Conservation (phyloP, 2,888 invertebrate species). For the Thymelicus acteon region DNA sequence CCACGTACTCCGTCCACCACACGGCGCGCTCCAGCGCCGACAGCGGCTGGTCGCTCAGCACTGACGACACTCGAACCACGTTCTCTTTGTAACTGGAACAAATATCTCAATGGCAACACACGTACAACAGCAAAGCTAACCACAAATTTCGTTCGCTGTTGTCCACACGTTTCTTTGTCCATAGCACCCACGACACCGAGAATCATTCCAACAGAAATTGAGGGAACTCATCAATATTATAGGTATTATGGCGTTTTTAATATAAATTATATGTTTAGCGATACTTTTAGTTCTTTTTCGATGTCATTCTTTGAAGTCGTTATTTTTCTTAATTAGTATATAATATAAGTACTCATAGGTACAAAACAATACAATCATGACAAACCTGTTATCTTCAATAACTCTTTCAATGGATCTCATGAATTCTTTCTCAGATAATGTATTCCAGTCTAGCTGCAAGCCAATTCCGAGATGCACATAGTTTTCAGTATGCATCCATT, state of each 20-base stretch:
- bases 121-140: no score
- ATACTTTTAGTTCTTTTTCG: no score
- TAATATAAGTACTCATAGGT: no score
- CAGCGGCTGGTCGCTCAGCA: slow-evolving; percentile 41
- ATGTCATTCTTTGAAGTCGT: no score
- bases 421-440: slow-evolving; percentile 49
- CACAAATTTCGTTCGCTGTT: no score
- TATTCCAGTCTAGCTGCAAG: slow-evolving; percentile 53
- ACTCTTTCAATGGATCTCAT: slow-evolving; percentile 45
- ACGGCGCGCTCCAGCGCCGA: slow-evolving; percentile 43
- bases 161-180: no score
- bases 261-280: no score
- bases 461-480: slow-evolving; percentile 57
- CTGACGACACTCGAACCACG: not conserved
- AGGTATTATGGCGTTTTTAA: no score
- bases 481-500: slow-evolving; percentile 61
- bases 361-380: not conserved
- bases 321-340: no score
- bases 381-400: slow-evolving; percentile 45
- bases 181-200: no score
- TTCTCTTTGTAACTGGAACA: slow-evolving; percentile 12
- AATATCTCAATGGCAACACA: no score
- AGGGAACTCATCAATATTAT: not conserved
- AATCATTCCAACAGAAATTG: not conserved
- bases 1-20: slow-evolving; percentile 49